Percentiles rank a stretch among this genome's conserved stretches.
Conservation (phyloP, 2,797 vertebrate genomes). For the Morelia viridis region DNA sequence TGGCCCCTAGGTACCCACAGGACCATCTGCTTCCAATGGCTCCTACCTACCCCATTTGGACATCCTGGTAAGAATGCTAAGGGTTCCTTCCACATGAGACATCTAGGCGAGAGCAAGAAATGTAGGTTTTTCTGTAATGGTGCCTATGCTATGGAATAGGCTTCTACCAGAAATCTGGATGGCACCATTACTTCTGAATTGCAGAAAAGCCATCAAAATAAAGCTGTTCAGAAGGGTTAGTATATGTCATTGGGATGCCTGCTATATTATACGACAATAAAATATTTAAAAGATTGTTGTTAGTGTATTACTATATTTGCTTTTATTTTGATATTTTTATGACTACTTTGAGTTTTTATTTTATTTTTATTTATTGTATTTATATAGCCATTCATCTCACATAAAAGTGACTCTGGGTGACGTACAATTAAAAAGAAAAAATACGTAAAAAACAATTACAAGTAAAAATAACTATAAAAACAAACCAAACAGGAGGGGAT, state of each 20-base stretch:
- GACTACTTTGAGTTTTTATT: neutral
- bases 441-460: too few species aligned
- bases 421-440: too few species aligned
- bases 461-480: too few species aligned
- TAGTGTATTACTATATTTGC: neutral
- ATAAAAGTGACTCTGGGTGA: too few species aligned
- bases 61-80: neutral
- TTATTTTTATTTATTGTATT: too few species aligned
- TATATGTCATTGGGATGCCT: neutral
- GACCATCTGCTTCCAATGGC: neutral
- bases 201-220: neutral
- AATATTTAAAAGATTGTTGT: neutral
- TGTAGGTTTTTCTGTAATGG: neutral
- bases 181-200: neutral
- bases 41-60: neutral
- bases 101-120: neutral
- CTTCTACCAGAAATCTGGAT: neutral
- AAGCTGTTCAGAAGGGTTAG: neutral
- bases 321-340: neutral
- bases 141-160: neutral
- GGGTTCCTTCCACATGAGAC: neutral
- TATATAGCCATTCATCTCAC: neutral
- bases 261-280: neutral
- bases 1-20: neutral
- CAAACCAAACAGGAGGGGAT: too few species aligned